Conservation (phyloP, 2,113 vertebrate genomes). For the Spea bombifrons region DNA sequence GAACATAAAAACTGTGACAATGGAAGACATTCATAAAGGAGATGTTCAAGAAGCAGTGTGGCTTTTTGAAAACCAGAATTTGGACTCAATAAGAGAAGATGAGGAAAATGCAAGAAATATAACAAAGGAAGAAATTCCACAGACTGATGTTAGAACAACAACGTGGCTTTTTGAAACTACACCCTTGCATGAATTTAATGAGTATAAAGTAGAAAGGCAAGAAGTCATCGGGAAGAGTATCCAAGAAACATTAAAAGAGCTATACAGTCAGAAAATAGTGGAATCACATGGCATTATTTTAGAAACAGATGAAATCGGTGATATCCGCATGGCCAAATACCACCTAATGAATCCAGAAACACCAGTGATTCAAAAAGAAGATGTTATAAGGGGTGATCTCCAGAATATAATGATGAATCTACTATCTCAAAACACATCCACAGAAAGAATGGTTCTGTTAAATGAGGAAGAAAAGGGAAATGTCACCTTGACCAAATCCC, state of each 20-base stretch:
- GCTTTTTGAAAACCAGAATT: constrained; percentile 86
- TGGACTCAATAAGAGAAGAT: constrained; percentile 77
- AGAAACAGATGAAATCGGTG: constrained; percentile 84
- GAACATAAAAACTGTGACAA: constrained; percentile 73
- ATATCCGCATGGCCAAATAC: constrained; percentile 89
- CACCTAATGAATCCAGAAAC: constrained; percentile 80
- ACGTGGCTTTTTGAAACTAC: constrained; percentile 92
- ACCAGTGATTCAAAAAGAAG: constrained; percentile 85
- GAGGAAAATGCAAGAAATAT: constrained; percentile 60
- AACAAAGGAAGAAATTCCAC: constrained; percentile 73
- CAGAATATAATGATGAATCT: constrained; percentile 83
- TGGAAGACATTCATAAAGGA: constrained; percentile 78
- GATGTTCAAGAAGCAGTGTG: constrained; percentile 84
- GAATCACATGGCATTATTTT: constrained; percentile 82
- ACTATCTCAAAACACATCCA: constrained; percentile 67
- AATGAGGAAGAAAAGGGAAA: constrained; percentile 83
- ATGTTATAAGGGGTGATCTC: constrained; percentile 78
- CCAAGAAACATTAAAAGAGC: constrained; percentile 81
- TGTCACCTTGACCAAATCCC: constrained; percentile 74
- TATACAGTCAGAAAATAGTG: constrained; percentile 80
- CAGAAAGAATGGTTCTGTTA: constrained; percentile 68
- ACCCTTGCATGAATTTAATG: constrained; percentile 81
- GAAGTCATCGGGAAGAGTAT: constrained; percentile 85
- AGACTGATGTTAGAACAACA: constrained; percentile 81
- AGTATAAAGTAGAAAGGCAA: constrained; percentile 68